Evolutionary conservation across 2,888 invertebrate genomes (phyloP).

Genomic region (Thymelicus sylvestris): DNA sequence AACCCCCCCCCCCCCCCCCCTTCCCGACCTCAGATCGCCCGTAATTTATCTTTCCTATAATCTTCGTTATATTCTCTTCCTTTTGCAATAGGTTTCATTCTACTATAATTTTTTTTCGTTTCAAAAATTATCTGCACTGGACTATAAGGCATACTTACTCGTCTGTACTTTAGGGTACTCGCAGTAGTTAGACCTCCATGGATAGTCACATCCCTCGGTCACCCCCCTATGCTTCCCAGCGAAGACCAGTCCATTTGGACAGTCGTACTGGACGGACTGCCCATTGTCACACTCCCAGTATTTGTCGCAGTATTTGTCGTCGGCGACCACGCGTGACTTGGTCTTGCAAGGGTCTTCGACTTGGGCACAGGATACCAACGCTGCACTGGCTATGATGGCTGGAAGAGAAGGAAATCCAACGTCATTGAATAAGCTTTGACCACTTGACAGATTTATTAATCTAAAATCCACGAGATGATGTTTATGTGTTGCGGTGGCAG

Average conservation of each 20-base stretch:
- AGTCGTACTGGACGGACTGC: conserved; percentile 93
- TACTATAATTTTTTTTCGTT: too few species aligned
- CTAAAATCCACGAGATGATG: too few species aligned
- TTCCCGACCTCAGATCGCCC: too few species aligned
- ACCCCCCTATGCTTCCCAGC: conserved; percentile 95
- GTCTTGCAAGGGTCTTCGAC: conserved; percentile 93
- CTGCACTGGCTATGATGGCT: conserved; percentile 61
- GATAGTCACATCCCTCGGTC: conserved; percentile 95
- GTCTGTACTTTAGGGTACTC: conserved; percentile 86
- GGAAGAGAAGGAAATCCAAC: conserved; percentile 45
- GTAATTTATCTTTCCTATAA: too few species aligned
- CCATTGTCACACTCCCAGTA: conserved; percentile 95
- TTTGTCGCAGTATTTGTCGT: conserved; percentile 90
- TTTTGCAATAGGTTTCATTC: too few species aligned
- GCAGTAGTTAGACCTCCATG: conserved; percentile 95
- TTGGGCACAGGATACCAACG: conserved; percentile 63
- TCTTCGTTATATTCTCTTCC: too few species aligned
- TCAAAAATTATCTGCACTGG: too few species aligned
- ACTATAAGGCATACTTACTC: conserved; percentile 88
- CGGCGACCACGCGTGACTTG: conserved; percentile 90
- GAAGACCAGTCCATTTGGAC: conserved; percentile 95
- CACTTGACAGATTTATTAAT: neutral
- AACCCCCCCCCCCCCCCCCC: too few species aligned
- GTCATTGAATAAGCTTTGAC: neutral
- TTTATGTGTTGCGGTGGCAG: too few species aligned